These are phyloP conservation scores for Lycorma delicatula DNA, from an alignment of 1,140 invertebrate species.

Conservation along the genomic window DNA sequence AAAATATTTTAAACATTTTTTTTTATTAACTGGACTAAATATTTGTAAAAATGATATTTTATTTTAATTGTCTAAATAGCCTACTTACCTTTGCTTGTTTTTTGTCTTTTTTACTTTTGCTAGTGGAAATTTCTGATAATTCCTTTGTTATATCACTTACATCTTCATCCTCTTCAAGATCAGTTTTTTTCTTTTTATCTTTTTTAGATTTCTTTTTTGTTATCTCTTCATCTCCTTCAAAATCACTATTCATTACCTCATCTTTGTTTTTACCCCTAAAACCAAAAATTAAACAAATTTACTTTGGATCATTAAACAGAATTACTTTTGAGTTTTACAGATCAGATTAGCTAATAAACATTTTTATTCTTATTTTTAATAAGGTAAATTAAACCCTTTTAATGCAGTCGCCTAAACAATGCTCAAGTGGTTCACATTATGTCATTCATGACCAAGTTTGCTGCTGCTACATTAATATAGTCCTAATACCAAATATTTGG, in stretches of 20 bases:
- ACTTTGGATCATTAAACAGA: not conserved
- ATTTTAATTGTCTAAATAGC: constrained; percentile 21
- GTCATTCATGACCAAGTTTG: too few relatives aligned
- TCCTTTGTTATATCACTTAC: constrained; percentile 33
- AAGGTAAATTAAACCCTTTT: constrained; percentile 7
- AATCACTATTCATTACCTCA: constrained; percentile 38
- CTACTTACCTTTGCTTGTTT: constrained; percentile 34
- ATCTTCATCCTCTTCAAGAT: constrained; percentile 30
- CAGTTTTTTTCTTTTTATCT: constrained; percentile 28
- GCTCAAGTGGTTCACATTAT: too few relatives aligned
- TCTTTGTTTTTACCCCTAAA: constrained; percentile 23
- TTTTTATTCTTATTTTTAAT: constrained; percentile 18
- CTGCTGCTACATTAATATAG: too few relatives aligned
- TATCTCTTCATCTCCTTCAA: constrained; percentile 40
- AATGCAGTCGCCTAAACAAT: not conserved
- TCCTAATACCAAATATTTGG: too few relatives aligned
- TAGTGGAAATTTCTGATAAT: constrained; percentile 33
- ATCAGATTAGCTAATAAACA: not conserved
- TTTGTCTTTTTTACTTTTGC: constrained; percentile 30
- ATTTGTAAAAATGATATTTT: not conserved
- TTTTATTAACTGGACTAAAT: not conserved
- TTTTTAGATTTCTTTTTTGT: constrained; percentile 39
- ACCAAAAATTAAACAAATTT: not conserved
- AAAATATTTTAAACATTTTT: constrained; percentile 34
- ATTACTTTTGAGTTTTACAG: not conserved